Base-by-base conservation (phyloP, 2,888 invertebrate species). In the Tyria jacobaeae region DNA sequence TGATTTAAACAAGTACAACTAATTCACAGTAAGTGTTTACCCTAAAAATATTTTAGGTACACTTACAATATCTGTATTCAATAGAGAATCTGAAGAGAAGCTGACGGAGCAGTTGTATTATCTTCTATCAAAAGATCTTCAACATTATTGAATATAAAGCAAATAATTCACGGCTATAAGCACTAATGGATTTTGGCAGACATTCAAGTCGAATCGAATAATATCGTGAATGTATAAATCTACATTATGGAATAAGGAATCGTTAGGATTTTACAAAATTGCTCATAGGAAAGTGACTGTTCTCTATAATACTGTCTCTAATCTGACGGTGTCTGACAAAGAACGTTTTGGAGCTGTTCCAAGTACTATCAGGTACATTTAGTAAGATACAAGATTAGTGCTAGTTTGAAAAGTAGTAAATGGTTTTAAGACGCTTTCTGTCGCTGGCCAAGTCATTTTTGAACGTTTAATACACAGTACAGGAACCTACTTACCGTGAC, bases 131-230 rank as follows among this genome's bases (percentile, higher is more conserved):
- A n/a, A 34, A 50, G n/a, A 31, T 17, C 52, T 62, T 53, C 56
- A 59, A 21, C 35, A 10, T 51, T 48, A 44, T 17, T 25, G 44
- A 50, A 55, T 62, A 54, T 62, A 65, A 68, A 62, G 52, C 39
- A 17, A 12, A 64, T 68, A 66, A 64, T 64, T 61, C 59, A 62
- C 65, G 10, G 10, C 35, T 15, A 50, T 55, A 39, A 50, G 24
- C 41, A 57, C 41, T 66, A 66, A 71, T 70, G 68, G 68, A 34
- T 51, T 49, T 60, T 56, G 60, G 61, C 59, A 66, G 39, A 51
- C 34, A 39, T 47, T 64, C 61, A 67, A 62, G 57, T 35, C 12
- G 53, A 6, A 60, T 60, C 39, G 37, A 39, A 54, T 47, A 55
- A 55, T 27, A 47, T 47, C 9, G 15, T 55, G 21, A n/a, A 34